Conservation (phyloP, 2,113 vertebrate species). For the Chaenogobius annularis region DNA sequence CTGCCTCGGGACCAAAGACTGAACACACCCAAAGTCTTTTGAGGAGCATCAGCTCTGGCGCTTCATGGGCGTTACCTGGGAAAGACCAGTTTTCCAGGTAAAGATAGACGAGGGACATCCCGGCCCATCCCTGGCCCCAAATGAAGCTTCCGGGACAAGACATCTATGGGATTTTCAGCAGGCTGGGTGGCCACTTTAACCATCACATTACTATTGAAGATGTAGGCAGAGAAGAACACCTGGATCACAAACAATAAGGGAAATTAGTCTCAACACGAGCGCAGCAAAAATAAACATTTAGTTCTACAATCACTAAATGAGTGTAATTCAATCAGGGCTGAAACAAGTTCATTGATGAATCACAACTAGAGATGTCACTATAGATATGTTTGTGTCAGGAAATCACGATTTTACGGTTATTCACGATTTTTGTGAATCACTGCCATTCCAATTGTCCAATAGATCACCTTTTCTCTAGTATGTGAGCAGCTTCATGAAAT, state of each 20-base stretch:
- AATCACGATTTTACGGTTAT: too few species aligned
- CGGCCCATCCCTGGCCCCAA: constrained; percentile 92
- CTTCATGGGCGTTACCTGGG: constrained; percentile 82
- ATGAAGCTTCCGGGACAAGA: constrained; percentile 96
- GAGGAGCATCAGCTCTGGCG: not conserved
- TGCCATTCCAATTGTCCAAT: too few species aligned
- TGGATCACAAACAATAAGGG: constrained; percentile 43
- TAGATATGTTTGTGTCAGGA: too few species aligned
- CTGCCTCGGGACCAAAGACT: too few species aligned
- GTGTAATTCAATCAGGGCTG: too few species aligned
- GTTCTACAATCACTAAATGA: too few species aligned
- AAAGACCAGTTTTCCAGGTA: constrained; percentile 97
- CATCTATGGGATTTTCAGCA: constrained; percentile 96
- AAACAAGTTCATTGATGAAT: too few species aligned
- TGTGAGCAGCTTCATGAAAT: too few species aligned
- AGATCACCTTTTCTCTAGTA: too few species aligned
- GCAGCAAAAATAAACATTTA: not conserved
- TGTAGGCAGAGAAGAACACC: constrained; percentile 99
- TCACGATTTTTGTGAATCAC: too few species aligned
- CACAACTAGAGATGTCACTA: too few species aligned
- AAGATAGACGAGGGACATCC: constrained; percentile 92
- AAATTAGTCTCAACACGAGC: not conserved
- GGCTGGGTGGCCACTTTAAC: constrained; percentile 99
- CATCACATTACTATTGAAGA: constrained; percentile 99
- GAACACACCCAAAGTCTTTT: not conserved